Conservation (phyloP, 1,140 invertebrate species). For the Babylonia areolata region DNA sequence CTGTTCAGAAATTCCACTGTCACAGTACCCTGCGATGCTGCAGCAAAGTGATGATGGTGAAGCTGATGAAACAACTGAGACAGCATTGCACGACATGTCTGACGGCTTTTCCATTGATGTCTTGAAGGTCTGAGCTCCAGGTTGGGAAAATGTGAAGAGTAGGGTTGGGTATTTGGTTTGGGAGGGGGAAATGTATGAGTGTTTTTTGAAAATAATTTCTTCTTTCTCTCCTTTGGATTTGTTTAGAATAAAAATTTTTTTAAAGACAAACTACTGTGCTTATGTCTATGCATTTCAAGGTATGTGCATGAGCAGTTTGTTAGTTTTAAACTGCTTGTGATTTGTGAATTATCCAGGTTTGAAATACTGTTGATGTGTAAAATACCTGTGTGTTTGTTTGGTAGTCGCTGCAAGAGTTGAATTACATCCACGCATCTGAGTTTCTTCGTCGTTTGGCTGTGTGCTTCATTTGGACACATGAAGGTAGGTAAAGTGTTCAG, state of each 20-base stretch:
- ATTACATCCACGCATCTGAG: slow-evolving; percentile 6
- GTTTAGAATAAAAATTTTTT: too few species aligned
- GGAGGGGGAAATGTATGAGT: not conserved
- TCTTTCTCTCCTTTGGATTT: too few species aligned
- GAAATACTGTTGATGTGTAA: not conserved
- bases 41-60: not conserved
- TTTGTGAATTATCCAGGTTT: not conserved
- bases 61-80: not conserved
- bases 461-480: not conserved
- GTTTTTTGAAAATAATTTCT: not conserved
- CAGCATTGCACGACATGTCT: not conserved
- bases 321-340: too few species aligned
- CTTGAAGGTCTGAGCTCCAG: not conserved
- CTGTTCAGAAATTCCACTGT: slow-evolving; percentile 27
- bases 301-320: too few species aligned
- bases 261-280: too few species aligned
- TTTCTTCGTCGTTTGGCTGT: slow-evolving; percentile 18
- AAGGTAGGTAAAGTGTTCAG: not conserved
- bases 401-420: slow-evolving; percentile 24
- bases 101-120: slow-evolving; percentile 19
- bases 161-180: not conserved
- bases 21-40: slow-evolving; percentile 21
- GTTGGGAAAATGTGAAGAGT: too few species aligned
- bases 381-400: not conserved
- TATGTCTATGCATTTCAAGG: too few species aligned